Evolutionary conservation across 2,797 vertebrate genomes (phyloP), one percentile per base, ranked within the genome.

Genomic region (Aeoliscus strigatus): DNA sequence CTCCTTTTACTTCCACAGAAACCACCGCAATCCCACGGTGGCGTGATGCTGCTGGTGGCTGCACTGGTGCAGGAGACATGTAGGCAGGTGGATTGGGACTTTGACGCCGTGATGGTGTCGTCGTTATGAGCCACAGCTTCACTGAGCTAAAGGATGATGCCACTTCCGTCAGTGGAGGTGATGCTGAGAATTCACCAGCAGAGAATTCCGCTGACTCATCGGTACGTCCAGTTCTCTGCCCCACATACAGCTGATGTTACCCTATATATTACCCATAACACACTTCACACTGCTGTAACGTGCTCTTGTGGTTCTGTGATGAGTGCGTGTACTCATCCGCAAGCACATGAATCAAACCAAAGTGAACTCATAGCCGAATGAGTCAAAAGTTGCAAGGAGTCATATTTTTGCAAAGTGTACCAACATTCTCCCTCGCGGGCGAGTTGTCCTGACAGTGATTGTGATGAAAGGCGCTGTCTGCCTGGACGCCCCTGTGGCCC

Each of bases 311-410:
- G 34, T 29, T 46, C 36, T 50, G 45, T 45, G 48, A 72, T 43
- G 57, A 73, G 54, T 41, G 53, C 38, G 56, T 31, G 41, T 42
- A 27, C 35, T 55, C 52, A 36, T 45, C 44, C 60, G 31, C 44
- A 52, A 73, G 63, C 38, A 51, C 25, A 61, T 50, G 39, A 54
- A 72, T 73, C 58, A 41, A 65, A 69, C 66, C 60, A 58, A 60
- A 69, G 36, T 23, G 41, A 63, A 45, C 43, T 67, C 31, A 32
- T 39, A 48, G 39, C 29, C 16, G 29, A 40, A 35, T 65, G 27
- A 73, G 45, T 73, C 62, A 74, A 53, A 59, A 60, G 52, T 55
- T 48, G 45, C 39, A 26, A 13, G 16, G 39, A 25, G 36, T 44
- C 66, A 35, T 23, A 42, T 46, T 58, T 12, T 15, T 38, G 37